A percentile compares a stretch with the other conserved stretches of the same genome.
phyloP scores from a whole-genome alignment of 2,113 vertebrate species.

The Tenebrosternarchus preto region DNA sequence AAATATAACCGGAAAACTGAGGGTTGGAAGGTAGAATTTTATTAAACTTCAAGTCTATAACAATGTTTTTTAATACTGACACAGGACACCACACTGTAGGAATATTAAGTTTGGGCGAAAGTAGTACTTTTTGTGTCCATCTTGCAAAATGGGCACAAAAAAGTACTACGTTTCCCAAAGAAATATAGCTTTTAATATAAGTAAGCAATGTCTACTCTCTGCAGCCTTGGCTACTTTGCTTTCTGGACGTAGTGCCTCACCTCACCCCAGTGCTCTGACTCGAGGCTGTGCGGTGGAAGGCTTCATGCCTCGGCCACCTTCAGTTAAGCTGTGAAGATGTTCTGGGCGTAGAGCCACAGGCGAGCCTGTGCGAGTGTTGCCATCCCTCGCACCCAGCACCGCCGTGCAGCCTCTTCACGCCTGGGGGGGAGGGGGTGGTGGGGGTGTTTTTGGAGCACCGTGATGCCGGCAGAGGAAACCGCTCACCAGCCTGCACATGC shows the following conservation, averaged over 20 bases:
- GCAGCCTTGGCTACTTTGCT: neutral
- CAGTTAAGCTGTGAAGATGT: slow-evolving; percentile 52
- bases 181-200: slow-evolving; percentile 36
- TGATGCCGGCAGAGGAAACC: slow-evolving; percentile 37
- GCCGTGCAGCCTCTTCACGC: slow-evolving; percentile 32
- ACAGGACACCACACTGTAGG: too few relatives aligned
- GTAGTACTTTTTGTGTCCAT: neutral
- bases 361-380: slow-evolving; percentile 31
- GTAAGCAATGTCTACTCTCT: slow-evolving; percentile 7
- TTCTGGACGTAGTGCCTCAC: neutral
- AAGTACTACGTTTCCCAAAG: slow-evolving; percentile 18
- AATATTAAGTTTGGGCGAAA: neutral
- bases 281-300: slow-evolving; percentile 28
- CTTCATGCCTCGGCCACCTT: slow-evolving; percentile 45
- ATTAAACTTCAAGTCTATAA: too few relatives aligned
- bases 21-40: too few relatives aligned
- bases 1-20: too few relatives aligned
- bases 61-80: too few relatives aligned
- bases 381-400: slow-evolving; percentile 33
- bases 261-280: slow-evolving; percentile 23
- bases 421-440: slow-evolving; percentile 17
- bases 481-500: slow-evolving; percentile 43
- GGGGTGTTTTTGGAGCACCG: too few relatives aligned
- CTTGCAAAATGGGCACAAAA: too few relatives aligned
- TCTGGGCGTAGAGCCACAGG: neutral